A percentile compares a stretch with the other conserved stretches of the same genome.
Evolutionary conservation across 92 coral and sea anemone species (phyloP).

Genomic region (Actinernus sp.): DNA sequence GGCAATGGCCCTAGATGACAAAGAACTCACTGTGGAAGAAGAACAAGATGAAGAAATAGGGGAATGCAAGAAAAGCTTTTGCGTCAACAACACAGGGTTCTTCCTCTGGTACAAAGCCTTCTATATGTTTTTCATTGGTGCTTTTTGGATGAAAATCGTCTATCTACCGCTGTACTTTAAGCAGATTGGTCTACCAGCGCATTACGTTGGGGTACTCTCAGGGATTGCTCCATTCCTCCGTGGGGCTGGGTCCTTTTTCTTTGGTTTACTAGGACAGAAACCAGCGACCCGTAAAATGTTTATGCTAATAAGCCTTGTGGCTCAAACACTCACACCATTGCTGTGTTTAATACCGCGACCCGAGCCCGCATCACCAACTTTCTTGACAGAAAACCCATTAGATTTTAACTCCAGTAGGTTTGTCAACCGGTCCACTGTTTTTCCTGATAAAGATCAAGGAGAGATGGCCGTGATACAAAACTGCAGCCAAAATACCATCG

Average conservation of each 20-base stretch:
- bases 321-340: conserved; percentile 38
- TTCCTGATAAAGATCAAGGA: background rate
- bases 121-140: conserved; percentile 50
- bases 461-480: background rate
- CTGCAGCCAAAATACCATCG: background rate
- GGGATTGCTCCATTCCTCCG: conserved; percentile 57
- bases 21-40: too few species aligned
- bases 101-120: conserved; percentile 46
- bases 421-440: background rate
- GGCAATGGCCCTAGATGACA: too few species aligned
- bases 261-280: conserved; percentile 53
- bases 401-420: conserved; percentile 5
- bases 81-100: background rate
- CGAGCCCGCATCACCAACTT: background rate
- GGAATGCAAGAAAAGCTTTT: too few species aligned
- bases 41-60: too few species aligned
- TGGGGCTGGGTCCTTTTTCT: conserved; percentile 52
- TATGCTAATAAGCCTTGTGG: conserved; percentile 26
- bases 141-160: conserved; percentile 39
- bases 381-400: background rate
- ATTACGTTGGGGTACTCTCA: conserved; percentile 50
- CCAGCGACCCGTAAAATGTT: conserved; percentile 44
- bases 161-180: conserved; percentile 59
- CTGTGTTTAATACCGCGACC: conserved; percentile 55
- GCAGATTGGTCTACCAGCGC: conserved; percentile 55